These are phyloP conservation scores for Erythrolamprus reginae DNA, from an alignment of 2,113 vertebrate genomes.

Conservation along the genomic window DNA sequence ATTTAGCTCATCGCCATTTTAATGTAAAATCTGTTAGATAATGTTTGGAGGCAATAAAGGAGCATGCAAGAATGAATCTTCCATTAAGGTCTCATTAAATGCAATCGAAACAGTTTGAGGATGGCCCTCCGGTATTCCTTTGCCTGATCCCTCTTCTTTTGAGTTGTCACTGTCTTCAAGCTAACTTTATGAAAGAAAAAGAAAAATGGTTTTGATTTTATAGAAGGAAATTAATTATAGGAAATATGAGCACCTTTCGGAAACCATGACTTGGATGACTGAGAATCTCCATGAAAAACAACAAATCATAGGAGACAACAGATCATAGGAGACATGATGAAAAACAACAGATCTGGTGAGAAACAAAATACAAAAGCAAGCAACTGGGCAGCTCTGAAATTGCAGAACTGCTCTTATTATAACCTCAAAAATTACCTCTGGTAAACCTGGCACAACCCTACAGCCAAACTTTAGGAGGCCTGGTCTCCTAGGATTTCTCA, in stretches of 20 bases:
- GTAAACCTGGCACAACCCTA: not conserved
- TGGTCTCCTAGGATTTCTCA: not conserved
- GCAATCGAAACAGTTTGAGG: not conserved
- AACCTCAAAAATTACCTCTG: not conserved
- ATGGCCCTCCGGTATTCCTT: not conserved
- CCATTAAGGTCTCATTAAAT: not conserved
- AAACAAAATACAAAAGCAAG: not conserved
- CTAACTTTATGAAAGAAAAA: not conserved
- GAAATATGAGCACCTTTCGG: not conserved
- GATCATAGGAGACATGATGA: not conserved
- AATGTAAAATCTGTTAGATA: not conserved
- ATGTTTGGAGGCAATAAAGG: not conserved
- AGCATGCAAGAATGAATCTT: not conserved
- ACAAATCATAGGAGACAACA: no score
- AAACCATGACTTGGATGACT: no score
- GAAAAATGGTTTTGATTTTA: not conserved
- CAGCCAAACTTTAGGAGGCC: not conserved
- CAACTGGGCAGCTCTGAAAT: not conserved
- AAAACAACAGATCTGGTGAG: not conserved
- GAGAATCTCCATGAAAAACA: no score
- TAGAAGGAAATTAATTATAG: not conserved
- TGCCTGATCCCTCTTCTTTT: not conserved
- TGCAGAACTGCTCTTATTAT: not conserved
- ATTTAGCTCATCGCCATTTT: not conserved
- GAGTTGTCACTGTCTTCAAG: not conserved